Evolutionary conservation across 2,888 invertebrate genomes (phyloP), one percentile per base, ranked within the genome.

Genomic region (Lithophane ornitopus): DNA sequence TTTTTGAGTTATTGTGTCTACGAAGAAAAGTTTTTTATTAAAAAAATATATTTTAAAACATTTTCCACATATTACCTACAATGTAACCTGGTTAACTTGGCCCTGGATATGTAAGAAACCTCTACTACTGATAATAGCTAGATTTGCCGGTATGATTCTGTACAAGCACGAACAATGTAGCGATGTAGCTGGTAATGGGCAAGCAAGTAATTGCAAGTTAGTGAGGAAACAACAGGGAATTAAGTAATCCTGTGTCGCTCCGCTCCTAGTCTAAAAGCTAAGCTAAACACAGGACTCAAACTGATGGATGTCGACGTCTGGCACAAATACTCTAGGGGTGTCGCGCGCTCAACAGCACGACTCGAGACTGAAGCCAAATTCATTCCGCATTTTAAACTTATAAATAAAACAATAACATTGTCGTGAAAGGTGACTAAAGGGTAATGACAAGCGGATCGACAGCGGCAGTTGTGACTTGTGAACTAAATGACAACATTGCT

Each of bases 381-480:
- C 66, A 73, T 83, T 83, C 81, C 80, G 74, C 74, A 81, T 81
- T 80, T 67, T 58, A 58, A 66, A 34, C 16, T 70, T 79, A 84
- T 74, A 84, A 84, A 81, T 84, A 81, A 66, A 78, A 79, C 78
- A 73, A 83, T 73, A 82, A 79, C 80, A 80, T 65, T 78, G 63
- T 83, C 68, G 68, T 69, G 67, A 81, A 84, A 67, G 79, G 84
- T 81, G 79, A 67, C 78, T 78, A 78, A 68, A 70, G 59, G 54
- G 49, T 56, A 61, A 81, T 76, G 79, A 78, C 80, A 82, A 80
- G 67, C 22, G 54, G 58, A 82, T 71, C 54, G 81, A 84, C 70
- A 28, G 62, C 34, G 62, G 46, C 81, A 81, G 74, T 74, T 84
- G 84, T 46, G 52, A 61, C 69, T 83, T 73, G 73, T 41, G 52